Percentiles rank a stretch among this genome's conserved stretches.
Evolutionary conservation across 2,113 vertebrate species (phyloP).

Genomic region (Delphinapterus leucas): DNA sequence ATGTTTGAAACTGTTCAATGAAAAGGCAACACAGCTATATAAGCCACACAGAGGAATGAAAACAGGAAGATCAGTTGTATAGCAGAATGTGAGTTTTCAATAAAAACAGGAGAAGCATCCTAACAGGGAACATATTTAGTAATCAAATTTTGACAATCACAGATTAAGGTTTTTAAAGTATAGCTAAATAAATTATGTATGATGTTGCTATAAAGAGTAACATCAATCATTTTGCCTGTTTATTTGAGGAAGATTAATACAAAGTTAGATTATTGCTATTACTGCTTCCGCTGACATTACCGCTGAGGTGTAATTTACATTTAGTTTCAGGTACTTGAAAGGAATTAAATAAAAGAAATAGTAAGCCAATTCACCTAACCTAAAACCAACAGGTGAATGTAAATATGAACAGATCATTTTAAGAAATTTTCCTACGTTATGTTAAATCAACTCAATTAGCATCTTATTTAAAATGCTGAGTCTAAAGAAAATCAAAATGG

Average conservation of each 20-base stretch:
- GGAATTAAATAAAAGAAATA: background rate
- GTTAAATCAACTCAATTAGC: background rate
- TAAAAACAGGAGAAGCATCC: background rate
- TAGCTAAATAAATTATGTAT: background rate
- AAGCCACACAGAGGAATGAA: background rate
- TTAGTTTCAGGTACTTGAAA: background rate
- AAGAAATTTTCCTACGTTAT: background rate
- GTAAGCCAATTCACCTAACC: background rate
- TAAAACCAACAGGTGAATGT: background rate
- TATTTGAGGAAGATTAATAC: background rate
- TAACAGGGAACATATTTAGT: background rate
- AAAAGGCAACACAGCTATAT: background rate
- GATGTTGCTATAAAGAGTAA: background rate
- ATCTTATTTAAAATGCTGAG: conserved; percentile 46
- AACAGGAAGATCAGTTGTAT: fast-evolving
- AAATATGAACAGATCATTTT: background rate
- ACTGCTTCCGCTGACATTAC: background rate
- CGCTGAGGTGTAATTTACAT: background rate
- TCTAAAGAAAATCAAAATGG: conserved; percentile 39
- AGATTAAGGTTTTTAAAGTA: background rate
- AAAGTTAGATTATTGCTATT: background rate
- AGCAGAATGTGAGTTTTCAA: background rate
- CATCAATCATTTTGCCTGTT: background rate
- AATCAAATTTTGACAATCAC: background rate
- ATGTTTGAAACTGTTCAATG: background rate